Percentiles rank a stretch among this genome's conserved stretches.
phyloP scores from a whole-genome alignment of 2,797 vertebrate genomes.

The Anniella stebbinsi region DNA sequence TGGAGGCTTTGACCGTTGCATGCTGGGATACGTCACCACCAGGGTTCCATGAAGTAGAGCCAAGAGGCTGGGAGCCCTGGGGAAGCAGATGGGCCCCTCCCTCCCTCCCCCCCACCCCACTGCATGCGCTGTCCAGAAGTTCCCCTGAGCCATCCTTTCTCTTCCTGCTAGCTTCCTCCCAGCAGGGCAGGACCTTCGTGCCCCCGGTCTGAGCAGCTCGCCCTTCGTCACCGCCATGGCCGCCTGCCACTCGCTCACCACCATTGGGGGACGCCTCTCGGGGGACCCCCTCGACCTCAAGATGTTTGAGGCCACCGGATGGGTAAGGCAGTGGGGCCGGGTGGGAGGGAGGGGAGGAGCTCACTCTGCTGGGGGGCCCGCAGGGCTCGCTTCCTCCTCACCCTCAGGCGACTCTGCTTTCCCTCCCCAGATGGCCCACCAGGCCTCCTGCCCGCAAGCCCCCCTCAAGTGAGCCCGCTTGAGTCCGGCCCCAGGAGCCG shows the following conservation, averaged over 20 bases:
- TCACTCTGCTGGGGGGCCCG: fast-evolving
- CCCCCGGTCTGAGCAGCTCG: slow-evolving; percentile 3
- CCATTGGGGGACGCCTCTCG: slow-evolving; percentile 51
- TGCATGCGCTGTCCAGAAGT: no score
- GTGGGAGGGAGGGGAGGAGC: background rate
- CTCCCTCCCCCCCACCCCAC: background rate
- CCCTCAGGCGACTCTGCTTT: background rate
- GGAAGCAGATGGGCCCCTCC: no score
- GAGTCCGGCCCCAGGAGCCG: background rate
- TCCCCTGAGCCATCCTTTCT: background rate
- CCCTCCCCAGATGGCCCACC: background rate
- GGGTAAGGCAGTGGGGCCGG: slow-evolving; percentile 45
- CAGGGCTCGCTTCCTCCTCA: background rate
- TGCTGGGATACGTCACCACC: background rate
- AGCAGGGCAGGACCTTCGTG: slow-evolving; percentile 29
- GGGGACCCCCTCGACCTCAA: slow-evolving; percentile 65
- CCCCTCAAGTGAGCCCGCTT: no score
- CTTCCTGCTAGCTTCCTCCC: slow-evolving; percentile 38
- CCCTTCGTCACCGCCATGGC: slow-evolving; percentile 59
- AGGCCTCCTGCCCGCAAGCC: background rate
- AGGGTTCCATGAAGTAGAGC: no score
- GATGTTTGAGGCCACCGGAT: slow-evolving; percentile 66
- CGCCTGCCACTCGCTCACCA: slow-evolving; percentile 59
- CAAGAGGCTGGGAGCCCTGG: background rate
- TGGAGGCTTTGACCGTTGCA: background rate